Evolutionary conservation across 2,888 invertebrate genomes (phyloP).

Genomic region (Thymelicus sylvestris): DNA sequence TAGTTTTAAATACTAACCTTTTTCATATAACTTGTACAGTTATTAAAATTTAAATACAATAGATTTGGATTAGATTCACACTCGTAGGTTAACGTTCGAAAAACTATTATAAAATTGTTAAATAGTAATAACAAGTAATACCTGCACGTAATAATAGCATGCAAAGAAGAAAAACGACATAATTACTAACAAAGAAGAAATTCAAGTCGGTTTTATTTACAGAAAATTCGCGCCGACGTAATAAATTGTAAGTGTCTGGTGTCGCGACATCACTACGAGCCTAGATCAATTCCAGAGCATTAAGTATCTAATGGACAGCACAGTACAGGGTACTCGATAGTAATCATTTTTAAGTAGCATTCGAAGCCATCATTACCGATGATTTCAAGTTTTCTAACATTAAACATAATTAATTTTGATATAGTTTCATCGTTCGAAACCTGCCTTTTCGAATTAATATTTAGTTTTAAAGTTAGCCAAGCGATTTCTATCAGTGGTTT

Average conservation of each 20-base stretch:
- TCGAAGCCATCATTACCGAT: too few species aligned
- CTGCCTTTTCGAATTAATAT: too few species aligned
- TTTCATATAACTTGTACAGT: neutral
- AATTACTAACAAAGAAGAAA: neutral
- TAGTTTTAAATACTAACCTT: neutral
- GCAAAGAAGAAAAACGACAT: neutral
- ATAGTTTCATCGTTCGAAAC: too few species aligned
- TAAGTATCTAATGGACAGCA: slow-evolving; percentile 36
- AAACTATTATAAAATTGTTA: neutral
- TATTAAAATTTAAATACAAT: neutral
- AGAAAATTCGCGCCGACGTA: slow-evolving; percentile 13
- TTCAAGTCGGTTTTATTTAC: slow-evolving; percentile 8
- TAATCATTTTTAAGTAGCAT: neutral
- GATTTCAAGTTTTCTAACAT: neutral
- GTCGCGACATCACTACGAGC: neutral
- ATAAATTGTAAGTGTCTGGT: neutral
- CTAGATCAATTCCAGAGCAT: slow-evolving; percentile 41
- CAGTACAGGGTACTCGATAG: slow-evolving; percentile 20
- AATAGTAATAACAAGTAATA: neutral
- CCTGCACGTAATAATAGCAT: neutral
- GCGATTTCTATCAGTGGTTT: too few species aligned
- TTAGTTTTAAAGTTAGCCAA: too few species aligned
- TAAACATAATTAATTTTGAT: neutral
- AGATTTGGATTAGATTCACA: slow-evolving; percentile 4
- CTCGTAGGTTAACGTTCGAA: neutral